Conservation (phyloP, 2,797 vertebrate species). For the Eutrigla gurnardus region DNA sequence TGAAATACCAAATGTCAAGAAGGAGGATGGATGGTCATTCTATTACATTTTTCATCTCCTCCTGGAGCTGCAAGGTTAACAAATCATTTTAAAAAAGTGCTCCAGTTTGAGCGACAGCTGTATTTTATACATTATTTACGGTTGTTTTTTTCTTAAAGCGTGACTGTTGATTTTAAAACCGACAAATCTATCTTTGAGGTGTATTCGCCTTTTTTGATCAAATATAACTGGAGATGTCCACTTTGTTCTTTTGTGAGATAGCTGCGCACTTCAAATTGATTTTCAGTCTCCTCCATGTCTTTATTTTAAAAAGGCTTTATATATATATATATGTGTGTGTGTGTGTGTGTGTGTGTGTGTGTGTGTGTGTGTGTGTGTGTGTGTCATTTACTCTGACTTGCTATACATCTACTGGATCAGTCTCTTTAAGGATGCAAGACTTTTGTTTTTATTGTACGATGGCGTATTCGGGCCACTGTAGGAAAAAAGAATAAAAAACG, state of each 20-base stretch:
- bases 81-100: conserved; percentile 30
- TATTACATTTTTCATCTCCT: conserved; percentile 38
- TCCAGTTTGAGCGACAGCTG: conserved; percentile 3
- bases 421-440: not conserved
- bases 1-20: conserved; percentile 71
- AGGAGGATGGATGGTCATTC: conserved; percentile 50
- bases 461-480: too few relatives aligned
- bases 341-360: too few relatives aligned
- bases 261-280: conserved; percentile 5
- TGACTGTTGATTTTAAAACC: conserved; percentile 14
- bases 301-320: too few relatives aligned
- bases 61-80: conserved; percentile 29
- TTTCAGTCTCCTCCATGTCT: conserved; percentile 10
- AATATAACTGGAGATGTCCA: not conserved
- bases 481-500: too few relatives aligned
- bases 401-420: not conserved
- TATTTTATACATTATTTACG: not conserved
- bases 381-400: too few relatives aligned
- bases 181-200: not conserved
- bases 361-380: too few relatives aligned
- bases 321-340: too few relatives aligned
- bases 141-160: not conserved
- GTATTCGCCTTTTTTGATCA: conserved; percentile 24
- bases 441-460: too few relatives aligned
- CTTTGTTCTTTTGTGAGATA: not conserved